These are phyloP conservation scores for Drosophila mayri DNA, from an alignment of 1,140 invertebrate genomes.

Conservation along the genomic window DNA sequence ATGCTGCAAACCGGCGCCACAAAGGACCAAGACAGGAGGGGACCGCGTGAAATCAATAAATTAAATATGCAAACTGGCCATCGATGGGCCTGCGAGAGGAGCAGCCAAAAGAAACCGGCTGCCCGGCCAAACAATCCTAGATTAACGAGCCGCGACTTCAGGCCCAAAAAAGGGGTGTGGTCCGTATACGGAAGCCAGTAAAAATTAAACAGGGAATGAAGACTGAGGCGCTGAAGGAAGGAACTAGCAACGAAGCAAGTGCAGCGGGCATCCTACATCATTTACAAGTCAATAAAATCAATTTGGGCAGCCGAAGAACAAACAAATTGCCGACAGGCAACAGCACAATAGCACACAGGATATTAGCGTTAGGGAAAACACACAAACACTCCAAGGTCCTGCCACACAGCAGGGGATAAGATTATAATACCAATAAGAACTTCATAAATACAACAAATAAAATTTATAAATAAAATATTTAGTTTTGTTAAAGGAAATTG, in stretches of 20 bases:
- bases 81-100: constrained; percentile 5
- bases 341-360: constrained; percentile 35
- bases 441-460: too few species aligned
- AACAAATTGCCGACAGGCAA: constrained; percentile 69
- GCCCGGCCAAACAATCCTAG: constrained; percentile 28
- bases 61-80: constrained; percentile 54
- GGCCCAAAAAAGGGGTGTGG: constrained; percentile 34
- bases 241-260: not conserved
- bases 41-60: constrained; percentile 76
- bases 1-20: constrained; percentile 56
- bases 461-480: too few species aligned
- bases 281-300: constrained; percentile 83
- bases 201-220: not conserved
- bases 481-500: too few species aligned
- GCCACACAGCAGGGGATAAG: not conserved
- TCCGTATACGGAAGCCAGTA: constrained; percentile 26
- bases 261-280: constrained; percentile 52
- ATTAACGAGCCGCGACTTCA: constrained; percentile 37
- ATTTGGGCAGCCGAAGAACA: constrained; percentile 67
- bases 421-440: not conserved
- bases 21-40: constrained; percentile 5
- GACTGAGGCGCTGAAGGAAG: not conserved
- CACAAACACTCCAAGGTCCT: constrained; percentile 52
- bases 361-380: constrained; percentile 68
- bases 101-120: not conserved